These are phyloP conservation scores for Chloebia gouldiae DNA, from an alignment of 2,113 vertebrate species.

Conservation along the genomic window DNA sequence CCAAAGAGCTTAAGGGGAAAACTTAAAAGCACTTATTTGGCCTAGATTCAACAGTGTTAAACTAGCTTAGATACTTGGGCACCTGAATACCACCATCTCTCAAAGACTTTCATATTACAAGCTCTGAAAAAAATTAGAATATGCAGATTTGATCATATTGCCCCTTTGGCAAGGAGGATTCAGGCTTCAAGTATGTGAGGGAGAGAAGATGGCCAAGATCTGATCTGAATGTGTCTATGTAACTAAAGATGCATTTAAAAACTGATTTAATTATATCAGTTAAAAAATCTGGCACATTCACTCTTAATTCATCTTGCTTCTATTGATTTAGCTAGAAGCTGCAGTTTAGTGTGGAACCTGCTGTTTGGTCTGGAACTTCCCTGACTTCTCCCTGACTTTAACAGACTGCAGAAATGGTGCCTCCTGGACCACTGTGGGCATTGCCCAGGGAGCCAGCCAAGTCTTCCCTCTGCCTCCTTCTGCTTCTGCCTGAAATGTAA, in stretches of 20 bases:
- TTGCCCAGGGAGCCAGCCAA: background rate
- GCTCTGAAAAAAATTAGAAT: constrained; percentile 54
- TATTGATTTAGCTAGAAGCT: constrained; percentile 29
- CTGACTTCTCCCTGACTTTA: background rate
- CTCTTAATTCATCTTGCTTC: constrained; percentile 9
- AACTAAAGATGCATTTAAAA: constrained; percentile 57
- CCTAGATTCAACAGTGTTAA: constrained; percentile 60
- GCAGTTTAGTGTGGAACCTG: background rate
- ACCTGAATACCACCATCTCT: constrained; percentile 46
- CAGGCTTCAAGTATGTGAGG: constrained; percentile 31
- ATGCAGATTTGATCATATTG: constrained; percentile 61
- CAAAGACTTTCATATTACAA: constrained; percentile 47
- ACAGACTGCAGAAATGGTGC: background rate
- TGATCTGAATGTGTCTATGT: constrained; percentile 8
- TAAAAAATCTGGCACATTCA: background rate
- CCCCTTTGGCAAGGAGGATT: constrained; percentile 46
- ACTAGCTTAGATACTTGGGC: constrained; percentile 34
- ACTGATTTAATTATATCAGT: constrained; percentile 49
- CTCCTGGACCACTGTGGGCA: background rate
- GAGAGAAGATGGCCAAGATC: constrained; percentile 43
- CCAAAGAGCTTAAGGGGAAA: constrained; percentile 60
- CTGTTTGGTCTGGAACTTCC: background rate
- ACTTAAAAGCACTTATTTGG: constrained; percentile 68
- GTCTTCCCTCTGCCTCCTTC: background rate
- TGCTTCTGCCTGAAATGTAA: background rate